These are phyloP conservation scores for Aviceda subcristata DNA, from an alignment of 2,113 vertebrate species.

Conservation along the genomic window DNA sequence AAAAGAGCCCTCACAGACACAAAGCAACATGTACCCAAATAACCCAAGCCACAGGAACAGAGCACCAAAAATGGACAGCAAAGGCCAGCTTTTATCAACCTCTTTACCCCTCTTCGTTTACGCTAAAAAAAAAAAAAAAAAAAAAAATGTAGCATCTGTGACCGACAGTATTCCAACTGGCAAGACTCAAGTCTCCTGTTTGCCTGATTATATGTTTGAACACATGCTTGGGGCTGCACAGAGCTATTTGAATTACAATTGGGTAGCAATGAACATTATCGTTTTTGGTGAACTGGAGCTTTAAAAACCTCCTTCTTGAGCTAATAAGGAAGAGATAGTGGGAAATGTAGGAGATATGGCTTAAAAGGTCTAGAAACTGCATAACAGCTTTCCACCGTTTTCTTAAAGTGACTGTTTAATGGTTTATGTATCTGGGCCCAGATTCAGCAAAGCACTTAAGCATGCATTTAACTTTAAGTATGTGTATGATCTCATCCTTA, in stretches of 20 bases:
- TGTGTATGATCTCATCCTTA: conserved; percentile 56
- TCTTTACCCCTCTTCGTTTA: not conserved
- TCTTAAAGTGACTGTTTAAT: conserved; percentile 61
- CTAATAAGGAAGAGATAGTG: conserved; percentile 12
- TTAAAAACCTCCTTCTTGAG: conserved; percentile 48
- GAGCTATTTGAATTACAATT: conserved; percentile 54
- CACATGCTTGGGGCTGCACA: conserved; percentile 37
- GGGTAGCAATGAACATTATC: not conserved
- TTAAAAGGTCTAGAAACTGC: conserved; percentile 54
- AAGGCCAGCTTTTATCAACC: not conserved
- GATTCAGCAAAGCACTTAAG: conserved; percentile 64
- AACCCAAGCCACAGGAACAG: not conserved
- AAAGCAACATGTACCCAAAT: conserved; percentile 27
- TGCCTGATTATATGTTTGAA: conserved; percentile 46
- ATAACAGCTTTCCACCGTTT: conserved; percentile 16
- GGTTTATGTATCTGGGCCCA: conserved; percentile 59
- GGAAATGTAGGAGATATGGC: not conserved
- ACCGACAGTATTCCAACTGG: conserved; percentile 27
- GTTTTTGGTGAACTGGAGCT: conserved; percentile 31
- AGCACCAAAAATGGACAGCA: not conserved
- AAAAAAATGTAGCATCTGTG: conserved; percentile 5
- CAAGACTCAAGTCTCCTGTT: conserved; percentile 29
- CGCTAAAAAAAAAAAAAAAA: not conserved
- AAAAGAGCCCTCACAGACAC: conserved; percentile 29
- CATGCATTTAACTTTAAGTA: conserved; percentile 52